These are phyloP conservation scores for Tenualosa thibaudeaui DNA, from an alignment of 2,797 vertebrate genomes.

Conservation along the genomic window DNA sequence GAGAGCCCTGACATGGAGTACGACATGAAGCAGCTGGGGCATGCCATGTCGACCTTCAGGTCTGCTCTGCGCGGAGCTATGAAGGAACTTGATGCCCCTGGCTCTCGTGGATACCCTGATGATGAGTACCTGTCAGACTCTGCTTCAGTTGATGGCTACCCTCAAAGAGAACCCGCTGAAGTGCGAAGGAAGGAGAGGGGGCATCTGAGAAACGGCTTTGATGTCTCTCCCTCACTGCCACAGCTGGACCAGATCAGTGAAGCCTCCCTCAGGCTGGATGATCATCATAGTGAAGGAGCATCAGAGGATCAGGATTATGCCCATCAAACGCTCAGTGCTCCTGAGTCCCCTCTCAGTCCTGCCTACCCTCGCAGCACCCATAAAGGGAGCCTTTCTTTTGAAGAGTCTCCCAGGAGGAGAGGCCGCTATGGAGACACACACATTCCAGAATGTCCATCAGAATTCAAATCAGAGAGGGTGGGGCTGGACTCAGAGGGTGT, in stretches of 20 bases:
- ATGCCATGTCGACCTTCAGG: conserved; percentile 83
- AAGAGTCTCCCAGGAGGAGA: conserved; percentile 52
- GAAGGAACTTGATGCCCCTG: conserved; percentile 81
- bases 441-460: conserved; percentile 49
- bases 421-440: conserved; percentile 54
- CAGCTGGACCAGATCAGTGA: conserved; percentile 57
- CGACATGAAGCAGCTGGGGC: conserved; percentile 81
- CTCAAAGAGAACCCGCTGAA: conserved; percentile 54
- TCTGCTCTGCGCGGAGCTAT: conserved; percentile 87
- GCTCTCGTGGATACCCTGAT: conserved; percentile 66
- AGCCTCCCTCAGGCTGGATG: conserved; percentile 55
- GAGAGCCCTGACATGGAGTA: conserved; percentile 71
- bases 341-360: conserved; percentile 58
- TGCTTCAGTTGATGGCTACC: conserved; percentile 62
- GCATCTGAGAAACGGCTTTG: not conserved
- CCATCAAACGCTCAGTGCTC: conserved; percentile 55
- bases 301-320: conserved; percentile 56
- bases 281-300: conserved; percentile 52
- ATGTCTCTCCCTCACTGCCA: conserved; percentile 2
- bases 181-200: not conserved
- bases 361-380: conserved; percentile 57
- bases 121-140: conserved; percentile 68
- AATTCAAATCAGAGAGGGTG: conserved; percentile 23
- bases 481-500: conserved; percentile 38
- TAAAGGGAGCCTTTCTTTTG: conserved; percentile 56